Evolutionary conservation across 2,797 vertebrate species (phyloP).

Genomic region (Takifugu rubripes): DNA sequence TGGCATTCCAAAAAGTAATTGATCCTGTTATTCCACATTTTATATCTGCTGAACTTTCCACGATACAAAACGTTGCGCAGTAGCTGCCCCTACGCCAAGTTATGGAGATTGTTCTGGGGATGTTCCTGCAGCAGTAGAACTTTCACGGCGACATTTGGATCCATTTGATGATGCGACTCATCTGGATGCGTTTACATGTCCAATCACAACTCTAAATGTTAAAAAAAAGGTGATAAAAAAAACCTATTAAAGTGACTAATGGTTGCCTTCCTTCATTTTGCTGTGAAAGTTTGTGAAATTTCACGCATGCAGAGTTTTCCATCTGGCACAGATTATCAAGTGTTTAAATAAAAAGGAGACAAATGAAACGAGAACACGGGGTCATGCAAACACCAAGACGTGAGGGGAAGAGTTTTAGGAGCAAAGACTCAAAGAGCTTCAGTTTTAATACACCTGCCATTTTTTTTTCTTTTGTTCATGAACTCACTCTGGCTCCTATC

Average conservation of each 20-base stretch:
- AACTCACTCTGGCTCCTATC: slow-evolving; percentile 25
- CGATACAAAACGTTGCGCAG: neutral
- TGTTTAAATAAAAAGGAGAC: slow-evolving; percentile 29
- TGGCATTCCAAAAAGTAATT: slow-evolving; percentile 12
- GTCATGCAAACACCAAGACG: slow-evolving; percentile 12
- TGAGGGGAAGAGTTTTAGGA: neutral
- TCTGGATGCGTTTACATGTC: slow-evolving; percentile 19
- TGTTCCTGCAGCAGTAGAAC: neutral
- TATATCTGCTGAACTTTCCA: neutral
- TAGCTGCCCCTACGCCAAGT: neutral
- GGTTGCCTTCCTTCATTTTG: slow-evolving; percentile 46
- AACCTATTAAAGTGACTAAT: slow-evolving; percentile 21
- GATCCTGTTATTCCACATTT: slow-evolving; percentile 14
- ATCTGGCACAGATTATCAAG: slow-evolving; percentile 44
- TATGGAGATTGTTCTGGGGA: neutral
- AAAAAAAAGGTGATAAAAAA: slow-evolving; percentile 42
- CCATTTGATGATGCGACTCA: slow-evolving; percentile 22
- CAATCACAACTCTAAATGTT: slow-evolving; percentile 17
- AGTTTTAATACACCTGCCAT: neutral
- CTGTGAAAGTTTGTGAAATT: slow-evolving; percentile 53
- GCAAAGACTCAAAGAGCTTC: neutral
- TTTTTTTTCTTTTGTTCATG: slow-evolving; percentile 8
- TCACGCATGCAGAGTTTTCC: slow-evolving; percentile 47
- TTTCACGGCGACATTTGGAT: neutral
- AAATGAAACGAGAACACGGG: slow-evolving; percentile 23